A percentile compares a stretch with the other conserved stretches of the same genome.
Conservation (phyloP, 2,113 vertebrate genomes). For the Tautogolabrus adspersus region DNA sequence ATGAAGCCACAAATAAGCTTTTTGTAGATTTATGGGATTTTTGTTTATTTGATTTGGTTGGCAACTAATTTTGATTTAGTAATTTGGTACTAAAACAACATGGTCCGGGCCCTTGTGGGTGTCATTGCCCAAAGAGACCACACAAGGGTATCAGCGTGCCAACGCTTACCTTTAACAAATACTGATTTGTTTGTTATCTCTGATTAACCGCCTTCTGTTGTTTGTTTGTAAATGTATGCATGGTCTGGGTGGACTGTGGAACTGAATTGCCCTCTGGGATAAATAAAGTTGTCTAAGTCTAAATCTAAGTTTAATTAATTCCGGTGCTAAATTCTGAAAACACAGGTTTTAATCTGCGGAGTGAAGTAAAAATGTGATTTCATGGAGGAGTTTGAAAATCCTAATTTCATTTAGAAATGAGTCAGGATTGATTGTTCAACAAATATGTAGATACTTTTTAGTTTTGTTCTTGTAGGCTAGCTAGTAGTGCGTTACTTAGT, state of each 20-base stretch:
- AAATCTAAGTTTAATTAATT: conserved; percentile 21
- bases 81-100: conserved; percentile 2
- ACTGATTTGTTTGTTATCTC: too few species aligned
- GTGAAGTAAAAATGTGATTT: not conserved
- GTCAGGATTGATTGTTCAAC: not conserved
- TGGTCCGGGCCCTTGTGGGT: too few species aligned
- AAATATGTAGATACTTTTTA: not conserved
- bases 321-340: not conserved
- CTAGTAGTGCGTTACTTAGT: too few species aligned
- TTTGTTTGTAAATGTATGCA: too few species aligned
- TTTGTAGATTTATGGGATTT: conserved; percentile 8
- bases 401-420: conserved; percentile 12
- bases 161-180: too few species aligned
- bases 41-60: not conserved
- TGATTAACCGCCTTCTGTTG: too few species aligned
- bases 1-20: conserved; percentile 29
- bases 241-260: too few species aligned
- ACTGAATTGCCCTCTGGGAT: too few species aligned
- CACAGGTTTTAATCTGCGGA: not conserved
- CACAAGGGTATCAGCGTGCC: too few species aligned
- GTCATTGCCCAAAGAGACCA: too few species aligned
- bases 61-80: not conserved
- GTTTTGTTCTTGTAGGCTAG: too few species aligned
- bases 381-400: not conserved
- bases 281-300: too few species aligned